These are phyloP conservation scores for Aphyosemion australe DNA, from an alignment of 2,113 vertebrate species.

Conservation along the genomic window DNA sequence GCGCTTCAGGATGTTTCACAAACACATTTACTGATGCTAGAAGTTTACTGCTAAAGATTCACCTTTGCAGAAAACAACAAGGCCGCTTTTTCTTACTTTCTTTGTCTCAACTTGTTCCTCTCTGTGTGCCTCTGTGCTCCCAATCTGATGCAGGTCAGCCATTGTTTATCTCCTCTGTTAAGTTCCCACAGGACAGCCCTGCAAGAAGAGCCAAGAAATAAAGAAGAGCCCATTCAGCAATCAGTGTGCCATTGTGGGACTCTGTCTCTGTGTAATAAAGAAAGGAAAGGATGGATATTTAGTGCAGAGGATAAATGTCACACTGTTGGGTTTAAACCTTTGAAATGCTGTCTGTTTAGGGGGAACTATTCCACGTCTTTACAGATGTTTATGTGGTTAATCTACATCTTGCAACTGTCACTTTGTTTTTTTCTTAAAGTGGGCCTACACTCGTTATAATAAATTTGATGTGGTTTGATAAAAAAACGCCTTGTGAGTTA, in stretches of 20 bases:
- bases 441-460: no score
- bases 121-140: constrained; percentile 21
- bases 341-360: neutral
- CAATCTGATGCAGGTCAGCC: constrained; percentile 50
- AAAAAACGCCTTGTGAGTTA: no score
- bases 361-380: neutral
- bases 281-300: neutral
- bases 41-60: neutral
- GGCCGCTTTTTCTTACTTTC: neutral
- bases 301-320: neutral
- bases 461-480: no score
- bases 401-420: no score
- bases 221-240: constrained; percentile 39
- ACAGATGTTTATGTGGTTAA: no score
- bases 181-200: constrained; percentile 39
- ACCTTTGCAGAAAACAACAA: constrained; percentile 6
- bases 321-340: neutral
- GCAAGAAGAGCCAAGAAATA: constrained; percentile 30
- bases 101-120: constrained; percentile 7
- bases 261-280: constrained; percentile 15
- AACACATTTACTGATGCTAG: neutral
- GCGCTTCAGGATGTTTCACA: neutral
- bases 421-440: no score
- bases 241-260: constrained; percentile 16
- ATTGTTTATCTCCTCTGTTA: constrained; percentile 46